Conservation (phyloP, 2,797 vertebrate genomes). For the Urophycis tenuis region DNA sequence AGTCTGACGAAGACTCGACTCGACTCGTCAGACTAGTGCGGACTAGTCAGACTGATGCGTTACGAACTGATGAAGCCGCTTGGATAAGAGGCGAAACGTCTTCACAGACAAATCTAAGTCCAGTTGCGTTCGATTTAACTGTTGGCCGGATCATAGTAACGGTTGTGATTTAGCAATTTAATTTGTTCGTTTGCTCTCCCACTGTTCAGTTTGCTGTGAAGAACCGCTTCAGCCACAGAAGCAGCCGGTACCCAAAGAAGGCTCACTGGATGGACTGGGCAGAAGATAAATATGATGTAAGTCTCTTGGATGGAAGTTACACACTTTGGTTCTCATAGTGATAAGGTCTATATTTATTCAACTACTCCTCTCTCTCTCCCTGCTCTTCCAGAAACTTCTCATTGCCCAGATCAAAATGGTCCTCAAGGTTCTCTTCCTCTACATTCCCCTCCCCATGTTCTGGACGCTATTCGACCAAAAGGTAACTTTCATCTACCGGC, state of each 20-base stretch:
- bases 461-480: constrained; percentile 97
- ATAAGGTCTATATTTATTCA: not conserved
- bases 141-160: too few relatives aligned
- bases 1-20: too few relatives aligned
- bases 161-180: not conserved
- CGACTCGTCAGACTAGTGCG: too few relatives aligned
- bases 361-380: constrained; percentile 1
- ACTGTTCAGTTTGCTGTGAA: constrained; percentile 80
- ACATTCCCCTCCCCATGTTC: constrained; percentile 95
- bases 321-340: not conserved
- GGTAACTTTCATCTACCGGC: constrained; percentile 65
- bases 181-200: constrained; percentile 6
- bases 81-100: too few relatives aligned
- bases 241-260: constrained; percentile 74
- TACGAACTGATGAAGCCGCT: too few relatives aligned
- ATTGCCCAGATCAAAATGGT: constrained; percentile 92
- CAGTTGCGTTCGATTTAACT: too few relatives aligned
- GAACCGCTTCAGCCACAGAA: constrained; percentile 82
- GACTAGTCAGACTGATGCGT: too few relatives aligned
- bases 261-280: constrained; percentile 98
- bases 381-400: constrained; percentile 77
- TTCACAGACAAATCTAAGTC: too few relatives aligned
- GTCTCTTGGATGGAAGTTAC: constrained; percentile 29
- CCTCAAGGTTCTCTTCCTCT: constrained; percentile 86
- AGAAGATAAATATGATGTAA: constrained; percentile 83